Base-by-base conservation (phyloP, 1,140 invertebrate genomes). In the Drosophila kurseongensis region DNA sequence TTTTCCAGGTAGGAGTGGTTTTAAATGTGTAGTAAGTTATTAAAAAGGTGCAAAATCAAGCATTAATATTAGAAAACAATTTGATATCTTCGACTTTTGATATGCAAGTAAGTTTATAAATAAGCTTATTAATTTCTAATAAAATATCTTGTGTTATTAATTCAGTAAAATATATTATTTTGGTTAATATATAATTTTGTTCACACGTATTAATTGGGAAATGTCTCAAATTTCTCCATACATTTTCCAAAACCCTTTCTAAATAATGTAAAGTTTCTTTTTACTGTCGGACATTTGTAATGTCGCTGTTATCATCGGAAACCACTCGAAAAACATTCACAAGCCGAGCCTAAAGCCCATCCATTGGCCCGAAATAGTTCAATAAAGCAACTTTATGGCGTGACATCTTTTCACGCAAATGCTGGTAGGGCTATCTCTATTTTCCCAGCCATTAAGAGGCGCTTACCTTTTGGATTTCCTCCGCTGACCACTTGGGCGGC, bases 371-470 rank as follows among this genome's bases (percentile, higher is more conserved):
- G 12, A 29, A 68, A 66, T 65, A 51, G 67, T 71, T 71, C 67
- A 71, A 71, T 71, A 71, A 71, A 71, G 42, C 42, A 71, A 35
- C 16, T 71, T 71, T 71, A 71, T 71, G 66, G 66, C 52, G 66
- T 72, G 68, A 72, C 52, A 72, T 72, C 51, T 72, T 72, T 72
- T 71, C 68, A 72, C 66, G 61, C 65, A 68, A 68, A 68, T 52
- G 65, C 36, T 51, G 60, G 40, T 5, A 5, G 35, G 29, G 18
- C 36, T 63, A 67, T 67, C 63, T 63, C 18, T 29, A 10, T 60
- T 65, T 63, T 18, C 29, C 18, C 12, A 32, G 29, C 58, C 57
- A 67, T 68, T 66, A 68, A 38, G 47, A 44, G 45, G 13, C 61
- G 65, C 44, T 58, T 42, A 72, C 68, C 68, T 72, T 72, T 71